Evolutionary conservation across 2,113 vertebrate species (phyloP), one percentile per base, ranked within the genome.

Genomic region (Capreolus pygargus): DNA sequence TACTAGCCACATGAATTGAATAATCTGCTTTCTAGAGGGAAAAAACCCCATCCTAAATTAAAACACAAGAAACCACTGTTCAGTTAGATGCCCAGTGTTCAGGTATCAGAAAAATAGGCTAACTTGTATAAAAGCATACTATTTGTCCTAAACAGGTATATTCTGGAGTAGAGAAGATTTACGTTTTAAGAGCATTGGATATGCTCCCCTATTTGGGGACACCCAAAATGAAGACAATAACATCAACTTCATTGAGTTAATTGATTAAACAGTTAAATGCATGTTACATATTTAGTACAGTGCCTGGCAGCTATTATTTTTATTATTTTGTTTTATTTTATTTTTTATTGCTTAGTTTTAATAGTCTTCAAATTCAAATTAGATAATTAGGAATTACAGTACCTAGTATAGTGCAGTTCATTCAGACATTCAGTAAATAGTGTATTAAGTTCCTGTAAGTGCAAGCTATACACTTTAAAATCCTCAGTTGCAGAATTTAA

Each of bases 301-400:
- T 43, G 33, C 28, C 57, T 97, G 47, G 2, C 23, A 21, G 21
- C 19, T 87, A 28, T 90, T 87, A 76, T 52, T 52, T 50, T 83
- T 83, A 33, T 33, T 79, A 9, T 25, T 27, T 76, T 76, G 11
- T 91, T 58, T 39, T 83, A 25, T 87, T 90, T 91, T 74, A 67
- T 96, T 87, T 95, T 93, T 97, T 82, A 91, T 74, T 91, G 10
- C 36, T 91, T 88, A 91, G 54, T 39, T 93, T 47, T 57, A 11
- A 64, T 61, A 81, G 7, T 88, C 58, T 88, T 19, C 76, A 94
- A 57, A 93, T 97, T 93, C 39, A 94, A 88, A 57, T 93, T 14
- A 61, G 45, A 36, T 96, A 91, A 87, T 90, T 78, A 84, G 79
- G 36, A 95, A 93, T 95, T 96, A 57, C 0, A 86, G n/a, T 52